phyloP scores from a whole-genome alignment of 2,888 invertebrate genomes.

The Ceramica pisi region DNA sequence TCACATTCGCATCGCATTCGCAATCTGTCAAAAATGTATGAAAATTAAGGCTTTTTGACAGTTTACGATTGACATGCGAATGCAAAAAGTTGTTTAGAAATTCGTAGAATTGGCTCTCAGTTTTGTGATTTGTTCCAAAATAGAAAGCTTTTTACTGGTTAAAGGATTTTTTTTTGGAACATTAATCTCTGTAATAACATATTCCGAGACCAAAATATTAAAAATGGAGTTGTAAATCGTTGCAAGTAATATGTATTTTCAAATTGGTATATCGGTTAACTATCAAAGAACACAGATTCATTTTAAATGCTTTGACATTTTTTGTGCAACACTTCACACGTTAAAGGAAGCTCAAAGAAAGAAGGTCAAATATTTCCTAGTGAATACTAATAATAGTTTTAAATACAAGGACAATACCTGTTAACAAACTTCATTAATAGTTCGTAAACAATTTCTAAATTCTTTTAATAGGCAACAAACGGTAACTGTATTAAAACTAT shows the following conservation, averaged over 20 bases:
- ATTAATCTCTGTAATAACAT: background rate
- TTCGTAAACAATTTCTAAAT: slow-evolving; percentile 62
- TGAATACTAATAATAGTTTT: slow-evolving; percentile 17
- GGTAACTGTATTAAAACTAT: slow-evolving; percentile 61
- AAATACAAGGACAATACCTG: slow-evolving; percentile 46
- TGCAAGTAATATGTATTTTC: background rate
- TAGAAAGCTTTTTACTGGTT: background rate
- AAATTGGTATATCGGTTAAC: background rate
- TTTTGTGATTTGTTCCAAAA: background rate
- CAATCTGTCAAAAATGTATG: too few species aligned
- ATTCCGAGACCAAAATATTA: background rate
- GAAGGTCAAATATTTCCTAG: background rate
- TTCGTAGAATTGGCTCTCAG: too few species aligned
- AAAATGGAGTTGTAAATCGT: background rate
- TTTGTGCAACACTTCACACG: background rate
- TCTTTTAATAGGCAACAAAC: slow-evolving; percentile 47
- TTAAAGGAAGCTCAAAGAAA: background rate
- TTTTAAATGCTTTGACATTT: too few species aligned
- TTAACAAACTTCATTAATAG: slow-evolving; percentile 54
- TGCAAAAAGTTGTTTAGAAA: too few species aligned
- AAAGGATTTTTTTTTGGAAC: background rate
- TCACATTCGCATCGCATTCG: too few species aligned
- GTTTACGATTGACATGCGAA: too few species aligned
- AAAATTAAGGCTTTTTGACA: too few species aligned
- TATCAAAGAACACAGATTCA: too few species aligned